phyloP scores from a whole-genome alignment of 2,113 vertebrate species.

The Saguinus imperator region DNA sequence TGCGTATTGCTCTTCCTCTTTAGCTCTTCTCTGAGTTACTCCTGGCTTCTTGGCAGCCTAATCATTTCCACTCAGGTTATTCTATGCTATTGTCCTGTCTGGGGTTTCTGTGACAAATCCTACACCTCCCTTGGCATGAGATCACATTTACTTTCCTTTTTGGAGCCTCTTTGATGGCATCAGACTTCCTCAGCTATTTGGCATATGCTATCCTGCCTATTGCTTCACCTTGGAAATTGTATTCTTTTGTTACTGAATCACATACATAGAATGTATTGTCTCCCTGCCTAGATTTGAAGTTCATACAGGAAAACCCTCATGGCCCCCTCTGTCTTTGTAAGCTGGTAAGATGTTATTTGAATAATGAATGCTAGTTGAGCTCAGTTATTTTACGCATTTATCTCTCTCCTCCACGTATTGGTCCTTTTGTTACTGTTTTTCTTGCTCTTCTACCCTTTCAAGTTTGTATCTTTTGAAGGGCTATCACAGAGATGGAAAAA shows the following conservation, averaged over 20 bases:
- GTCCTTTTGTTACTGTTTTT: not conserved
- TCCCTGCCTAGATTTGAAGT: not conserved
- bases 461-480: not conserved
- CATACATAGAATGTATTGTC: not conserved
- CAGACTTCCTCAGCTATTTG: not conserved
- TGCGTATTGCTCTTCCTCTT: not conserved
- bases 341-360: not conserved
- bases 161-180: not conserved
- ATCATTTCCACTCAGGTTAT: not conserved
- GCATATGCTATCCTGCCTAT: not conserved
- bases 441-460: not conserved
- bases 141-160: not conserved
- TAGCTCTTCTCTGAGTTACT: not conserved
- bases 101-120: not conserved
- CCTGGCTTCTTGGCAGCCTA: not conserved
- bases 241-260: not conserved
- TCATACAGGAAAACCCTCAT: not conserved
- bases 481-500: not conserved
- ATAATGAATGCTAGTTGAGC: not conserved
- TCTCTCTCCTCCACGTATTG: not conserved
- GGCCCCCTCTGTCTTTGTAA: not conserved
- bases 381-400: constrained; percentile 28
- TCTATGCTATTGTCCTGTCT: not conserved
- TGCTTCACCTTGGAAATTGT: not conserved
- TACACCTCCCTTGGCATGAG: not conserved